Evolutionary conservation across 2,113 vertebrate genomes (phyloP).

Genomic region (Poecile atricapillus): DNA sequence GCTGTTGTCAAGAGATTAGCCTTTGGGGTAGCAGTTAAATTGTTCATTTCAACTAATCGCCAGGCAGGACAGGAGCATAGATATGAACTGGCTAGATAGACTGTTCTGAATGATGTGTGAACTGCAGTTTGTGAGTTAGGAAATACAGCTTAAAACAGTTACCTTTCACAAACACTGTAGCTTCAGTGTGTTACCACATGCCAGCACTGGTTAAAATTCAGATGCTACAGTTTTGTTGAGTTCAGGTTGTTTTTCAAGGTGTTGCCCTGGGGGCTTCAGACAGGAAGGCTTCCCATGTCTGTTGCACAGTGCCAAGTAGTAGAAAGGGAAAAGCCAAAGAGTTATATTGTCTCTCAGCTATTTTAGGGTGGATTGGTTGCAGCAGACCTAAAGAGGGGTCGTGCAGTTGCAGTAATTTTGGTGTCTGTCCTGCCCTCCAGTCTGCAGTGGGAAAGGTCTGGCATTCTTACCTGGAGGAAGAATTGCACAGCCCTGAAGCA

Average conservation of each 20-base stretch:
- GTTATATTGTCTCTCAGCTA: not conserved
- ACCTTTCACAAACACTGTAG: fast-evolving
- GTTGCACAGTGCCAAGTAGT: not conserved
- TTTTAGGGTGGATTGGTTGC: not conserved
- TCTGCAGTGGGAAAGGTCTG: fast-evolving
- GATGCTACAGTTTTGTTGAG: not conserved
- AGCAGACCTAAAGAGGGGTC: not conserved
- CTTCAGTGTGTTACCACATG: not conserved
- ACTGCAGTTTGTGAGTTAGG: not conserved
- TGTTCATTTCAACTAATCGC: not conserved
- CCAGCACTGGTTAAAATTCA: not conserved
- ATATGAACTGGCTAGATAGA: not conserved
- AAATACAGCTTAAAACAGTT: not conserved
- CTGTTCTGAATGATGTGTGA: fast-evolving
- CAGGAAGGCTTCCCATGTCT: not conserved
- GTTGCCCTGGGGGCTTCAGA: not conserved
- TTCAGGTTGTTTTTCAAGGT: not conserved
- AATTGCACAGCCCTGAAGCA: not conserved
- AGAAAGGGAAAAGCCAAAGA: not conserved
- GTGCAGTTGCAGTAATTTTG: not conserved
- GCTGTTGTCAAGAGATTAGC: conserved; percentile 57
- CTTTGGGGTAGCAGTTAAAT: conserved; percentile 39
- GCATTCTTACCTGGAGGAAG: not conserved
- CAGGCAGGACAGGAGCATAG: not conserved
- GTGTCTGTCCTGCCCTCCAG: not conserved